These are phyloP conservation scores for Embidobia sp. DNA, from an alignment of 2,888 invertebrate species.

Conservation along the genomic window DNA sequence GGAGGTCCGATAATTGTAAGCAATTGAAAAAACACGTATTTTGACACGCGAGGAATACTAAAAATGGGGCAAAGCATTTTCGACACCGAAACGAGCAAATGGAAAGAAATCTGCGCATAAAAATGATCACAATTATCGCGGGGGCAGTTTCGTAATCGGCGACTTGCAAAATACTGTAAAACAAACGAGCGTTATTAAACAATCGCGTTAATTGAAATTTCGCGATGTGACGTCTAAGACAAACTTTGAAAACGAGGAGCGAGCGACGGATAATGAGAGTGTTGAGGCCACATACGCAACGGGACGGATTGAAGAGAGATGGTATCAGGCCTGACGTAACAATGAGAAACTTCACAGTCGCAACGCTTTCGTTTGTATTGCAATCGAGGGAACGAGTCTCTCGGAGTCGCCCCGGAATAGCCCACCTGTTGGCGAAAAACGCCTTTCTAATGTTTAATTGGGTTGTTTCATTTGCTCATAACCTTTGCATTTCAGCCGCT, in stretches of 20 bases:
- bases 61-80: too few species aligned
- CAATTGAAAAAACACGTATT: slow-evolving; percentile 19
- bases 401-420: slow-evolving; percentile 8
- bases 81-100: too few species aligned
- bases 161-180: slow-evolving; percentile 44
- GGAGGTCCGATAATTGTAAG: slow-evolving; percentile 38
- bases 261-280: slow-evolving; percentile 73
- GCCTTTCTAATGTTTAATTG: too few species aligned
- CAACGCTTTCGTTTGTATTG: slow-evolving; percentile 76
- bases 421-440: slow-evolving; percentile 42
- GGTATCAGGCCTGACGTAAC: slow-evolving; percentile 76
- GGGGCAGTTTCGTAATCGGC: slow-evolving; percentile 22
- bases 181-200: slow-evolving; percentile 56
- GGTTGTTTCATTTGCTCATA: too few species aligned
- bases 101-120: too few species aligned
- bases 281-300: slow-evolving; percentile 72
- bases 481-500: too few species aligned
- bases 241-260: slow-evolving; percentile 68
- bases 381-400: slow-evolving; percentile 62
- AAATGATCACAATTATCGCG: background rate
- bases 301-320: slow-evolving; percentile 69
- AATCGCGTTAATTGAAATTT: slow-evolving; percentile 61
- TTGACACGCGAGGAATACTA: slow-evolving; percentile 12
- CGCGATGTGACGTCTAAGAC: slow-evolving; percentile 65
- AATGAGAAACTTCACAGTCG: slow-evolving; percentile 77